Base-by-base conservation (phyloP, 2,888 invertebrate species). In the Notocelia uddmanniana region DNA sequence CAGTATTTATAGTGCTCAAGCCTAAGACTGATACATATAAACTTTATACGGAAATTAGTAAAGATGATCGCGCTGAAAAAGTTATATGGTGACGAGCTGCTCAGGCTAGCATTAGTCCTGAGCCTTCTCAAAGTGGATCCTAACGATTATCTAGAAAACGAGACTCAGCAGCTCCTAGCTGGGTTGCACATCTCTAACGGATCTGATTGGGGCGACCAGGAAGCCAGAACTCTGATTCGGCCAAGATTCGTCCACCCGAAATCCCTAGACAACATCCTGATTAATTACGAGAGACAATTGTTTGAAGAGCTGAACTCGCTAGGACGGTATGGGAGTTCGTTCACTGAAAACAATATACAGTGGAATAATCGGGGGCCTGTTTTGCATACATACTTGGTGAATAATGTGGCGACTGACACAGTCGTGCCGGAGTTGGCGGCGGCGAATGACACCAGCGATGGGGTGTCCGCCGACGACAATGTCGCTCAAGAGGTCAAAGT, bases 1-100 rank as follows among this genome's bases (percentile, higher is more conserved):
- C 80, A 90, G 84, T 89, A 89, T 85, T 84, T 74, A 83, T 86
- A 90, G 89, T 89, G 90, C 90, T 91, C 90, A 90, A 90, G 74
- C 78, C 75, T 79, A 76, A 81, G 82, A 83, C 81, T 83, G 81
- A 31, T 31, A 26, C 31, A 31, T n/a, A 81, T 45, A 55, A 45
- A 55, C 41, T 66, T 77, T 76, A 73, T 68, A 59, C 69, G 58
- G 45, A 34, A 68, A 31, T 59, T 54, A 31, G 55, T 31, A 66
- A 81, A 60, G 26, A 97, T 97, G 97, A 94, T 97, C 91, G 96
- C 96, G 80, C 90, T 97, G 80, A 97, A 97, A 92, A 97, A 97
- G 88, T 91, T 97, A 59, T 97, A 97, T 82, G 95, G 97, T 64
- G 97, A 97, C 86, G 97, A 97, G 93, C 93, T 98, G 81, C 89